Percentiles rank a stretch among this genome's conserved stretches.
Evolutionary conservation across 2,797 vertebrate genomes (phyloP).

Genomic region (Odontamblyopus lacepedii): DNA sequence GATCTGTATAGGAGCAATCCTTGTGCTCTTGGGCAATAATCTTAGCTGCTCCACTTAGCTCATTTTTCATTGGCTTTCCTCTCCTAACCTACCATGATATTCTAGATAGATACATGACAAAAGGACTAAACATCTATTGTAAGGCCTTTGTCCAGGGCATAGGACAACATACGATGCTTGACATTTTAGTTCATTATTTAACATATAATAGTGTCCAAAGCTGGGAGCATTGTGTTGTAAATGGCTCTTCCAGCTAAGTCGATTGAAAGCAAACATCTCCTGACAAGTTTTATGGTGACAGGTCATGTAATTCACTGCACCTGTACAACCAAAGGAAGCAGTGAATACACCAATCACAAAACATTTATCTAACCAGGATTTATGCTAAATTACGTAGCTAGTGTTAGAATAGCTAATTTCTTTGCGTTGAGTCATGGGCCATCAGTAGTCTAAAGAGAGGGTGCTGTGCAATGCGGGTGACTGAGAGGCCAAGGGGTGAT

Average conservation of each 20-base stretch:
- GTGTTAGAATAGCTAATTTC: constrained; percentile 32
- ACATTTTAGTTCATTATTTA: constrained; percentile 42
- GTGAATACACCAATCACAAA: constrained; percentile 23
- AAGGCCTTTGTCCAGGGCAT: constrained; percentile 38
- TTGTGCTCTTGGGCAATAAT: constrained; percentile 51
- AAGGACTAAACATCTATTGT: constrained; percentile 50
- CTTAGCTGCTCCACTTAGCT: constrained; percentile 61
- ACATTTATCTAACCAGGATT: constrained; percentile 46
- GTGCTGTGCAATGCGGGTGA: constrained; percentile 45
- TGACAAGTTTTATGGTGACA: constrained; percentile 5
- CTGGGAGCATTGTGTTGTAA: constrained; percentile 22
- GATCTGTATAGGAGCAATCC: constrained; percentile 38
- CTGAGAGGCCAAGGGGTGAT: constrained; percentile 54
- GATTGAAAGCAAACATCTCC: constrained; percentile 11
- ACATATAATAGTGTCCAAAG: constrained; percentile 29
- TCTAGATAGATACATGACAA: constrained; percentile 50
- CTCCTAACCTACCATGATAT: constrained; percentile 38
- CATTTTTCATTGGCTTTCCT: constrained; percentile 51
- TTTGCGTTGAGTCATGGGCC: constrained; percentile 51
- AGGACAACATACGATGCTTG: constrained; percentile 43
- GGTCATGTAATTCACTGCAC: constrained; percentile 13
- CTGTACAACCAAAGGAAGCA: constrained; percentile 24
- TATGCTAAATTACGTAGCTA: constrained; percentile 40
- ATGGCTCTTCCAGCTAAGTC: background rate
- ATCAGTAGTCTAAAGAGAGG: constrained; percentile 44